Percentiles rank a stretch among this genome's conserved stretches.
These are phyloP conservation scores for Meloidogyne hapla DNA, from an alignment of 1,140 invertebrate species.

Conservation along the genomic window DNA sequence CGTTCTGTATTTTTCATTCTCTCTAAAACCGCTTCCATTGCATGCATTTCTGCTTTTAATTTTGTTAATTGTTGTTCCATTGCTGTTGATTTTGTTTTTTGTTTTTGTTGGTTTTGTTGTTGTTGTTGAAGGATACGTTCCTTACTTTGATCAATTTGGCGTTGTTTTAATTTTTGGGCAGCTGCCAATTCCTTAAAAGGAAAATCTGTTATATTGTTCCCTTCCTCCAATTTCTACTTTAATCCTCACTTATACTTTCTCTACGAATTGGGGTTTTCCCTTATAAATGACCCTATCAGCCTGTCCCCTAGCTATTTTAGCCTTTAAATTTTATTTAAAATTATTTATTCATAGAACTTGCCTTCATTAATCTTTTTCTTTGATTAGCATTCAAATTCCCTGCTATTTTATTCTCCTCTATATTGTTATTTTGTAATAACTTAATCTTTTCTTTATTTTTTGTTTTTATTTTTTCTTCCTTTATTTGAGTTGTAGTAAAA, in stretches of 20 bases:
- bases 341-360: background rate
- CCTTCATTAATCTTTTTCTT: background rate
- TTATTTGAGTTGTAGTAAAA: background rate
- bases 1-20: slow-evolving; percentile 1
- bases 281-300: too few species aligned
- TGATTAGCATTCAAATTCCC: background rate
- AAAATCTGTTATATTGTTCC: too few species aligned
- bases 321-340: slow-evolving; percentile 3
- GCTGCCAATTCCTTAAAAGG: slow-evolving; percentile 19
- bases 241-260: too few species aligned
- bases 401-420: slow-evolving; percentile 4
- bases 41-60: slow-evolving; percentile 15
- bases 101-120: background rate
- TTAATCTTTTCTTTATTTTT: background rate
- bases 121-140: background rate
- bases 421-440: background rate
- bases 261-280: too few species aligned
- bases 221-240: too few species aligned
- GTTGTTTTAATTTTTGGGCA: background rate
- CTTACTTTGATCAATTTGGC: background rate
- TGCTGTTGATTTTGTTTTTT: slow-evolving; percentile 1
- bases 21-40: slow-evolving; percentile 11
- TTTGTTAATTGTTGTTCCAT: slow-evolving; percentile 5
- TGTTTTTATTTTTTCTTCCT: background rate
- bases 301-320: too few species aligned